Base-by-base conservation (phyloP, 2,113 vertebrate species). In the Corydoras sp. region DNA sequence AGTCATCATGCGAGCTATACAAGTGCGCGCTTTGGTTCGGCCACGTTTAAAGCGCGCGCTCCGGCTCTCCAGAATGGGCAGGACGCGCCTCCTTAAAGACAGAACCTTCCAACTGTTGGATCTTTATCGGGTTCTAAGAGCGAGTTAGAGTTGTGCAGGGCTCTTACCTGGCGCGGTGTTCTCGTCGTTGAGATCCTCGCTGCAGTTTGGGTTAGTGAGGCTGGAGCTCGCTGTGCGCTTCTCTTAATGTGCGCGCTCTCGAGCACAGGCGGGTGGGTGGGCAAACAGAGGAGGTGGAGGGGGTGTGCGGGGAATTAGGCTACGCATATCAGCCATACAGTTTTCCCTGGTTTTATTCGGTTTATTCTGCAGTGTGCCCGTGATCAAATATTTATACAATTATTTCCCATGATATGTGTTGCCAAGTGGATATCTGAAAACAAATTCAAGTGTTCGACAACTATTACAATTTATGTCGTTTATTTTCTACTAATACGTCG, bases 171-270 rank as follows among this genome's bases (percentile, higher is more conserved):
- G 9, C 51, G 11, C 3, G 5, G 3, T 53, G 13, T 53, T 53
- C 10, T 53, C 51, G 5, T 53, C 13, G 10, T 9, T 12, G 0
- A 12, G 13, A 53, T 12, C 10, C 35, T 43, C 18, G 18, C 35
- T 43, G 35, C 35, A 43, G 4, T 43, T 43, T 43, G 35, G 1
- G 35, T 5, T 53, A 3, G 83, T 85, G 83, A 83, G 87, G 79
- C 84, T 84, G 85, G 85, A 83, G 87, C 87, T 87, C 88, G 86
- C 85, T 84, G 86, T 86, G 90, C 89, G 86, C 86, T 87, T 89
- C 90, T 86, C 87, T 76, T 56, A 24, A 51, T 81, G 80, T 83
- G 77, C 88, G 80, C 89, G 76, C 87, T 82, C 85, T 82, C 81
- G 68, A 58, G 69, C 77, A 58, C 72, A 69, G 76, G 63, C 53